Evolutionary conservation across 2,113 vertebrate genomes (phyloP).

Genomic region (Micromys minutus): DNA sequence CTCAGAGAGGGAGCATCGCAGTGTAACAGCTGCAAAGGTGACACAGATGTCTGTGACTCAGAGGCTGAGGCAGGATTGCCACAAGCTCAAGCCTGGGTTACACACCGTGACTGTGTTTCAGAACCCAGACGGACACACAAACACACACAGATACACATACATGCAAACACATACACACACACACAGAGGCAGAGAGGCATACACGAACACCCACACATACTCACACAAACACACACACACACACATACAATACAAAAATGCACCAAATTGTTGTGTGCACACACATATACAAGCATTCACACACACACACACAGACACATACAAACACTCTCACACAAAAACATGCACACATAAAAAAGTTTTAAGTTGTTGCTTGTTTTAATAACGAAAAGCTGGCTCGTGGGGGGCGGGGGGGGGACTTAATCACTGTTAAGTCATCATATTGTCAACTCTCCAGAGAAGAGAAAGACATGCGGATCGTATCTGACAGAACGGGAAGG

Average conservation of each 20-base stretch:
- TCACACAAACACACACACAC: too few relatives aligned
- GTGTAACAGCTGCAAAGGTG: neutral
- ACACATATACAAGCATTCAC: too few relatives aligned
- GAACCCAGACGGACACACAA: too few relatives aligned
- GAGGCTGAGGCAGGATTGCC: neutral
- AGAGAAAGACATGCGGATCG: neutral
- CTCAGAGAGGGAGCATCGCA: accelerated
- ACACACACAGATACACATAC: neutral
- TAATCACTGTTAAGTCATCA: neutral
- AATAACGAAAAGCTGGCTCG: neutral
- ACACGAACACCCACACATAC: neutral
- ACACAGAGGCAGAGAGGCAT: neutral
- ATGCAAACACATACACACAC: too few relatives aligned
- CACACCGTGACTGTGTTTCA: neutral
- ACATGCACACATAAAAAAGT: neutral
- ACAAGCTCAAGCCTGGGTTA: neutral
- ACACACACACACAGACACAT: too few relatives aligned
- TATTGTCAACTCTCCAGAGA: neutral
- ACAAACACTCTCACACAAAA: too few relatives aligned
- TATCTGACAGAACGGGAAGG: neutral
- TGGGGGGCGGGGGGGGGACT: neutral
- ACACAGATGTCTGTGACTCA: neutral
- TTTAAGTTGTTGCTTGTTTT: neutral
- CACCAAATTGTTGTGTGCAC: too few relatives aligned
- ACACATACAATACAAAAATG: too few relatives aligned